phyloP scores from a whole-genome alignment of 2,113 vertebrate species.

The Nothocercus julius region DNA sequence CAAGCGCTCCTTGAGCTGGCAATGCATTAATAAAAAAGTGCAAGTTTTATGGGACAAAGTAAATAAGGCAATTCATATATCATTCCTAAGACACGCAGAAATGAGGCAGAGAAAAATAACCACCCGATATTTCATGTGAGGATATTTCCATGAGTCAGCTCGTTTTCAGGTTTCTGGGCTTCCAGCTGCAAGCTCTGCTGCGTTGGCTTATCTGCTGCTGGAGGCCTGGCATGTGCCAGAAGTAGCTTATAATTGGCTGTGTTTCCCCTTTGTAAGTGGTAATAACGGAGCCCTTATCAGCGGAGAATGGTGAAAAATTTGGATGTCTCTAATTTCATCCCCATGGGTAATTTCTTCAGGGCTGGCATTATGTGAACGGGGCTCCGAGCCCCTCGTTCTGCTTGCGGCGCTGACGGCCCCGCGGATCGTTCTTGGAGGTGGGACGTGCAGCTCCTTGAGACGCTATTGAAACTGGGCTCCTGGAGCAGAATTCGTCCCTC shows the following conservation, averaged over 20 bases:
- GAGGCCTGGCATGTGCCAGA: constrained; percentile 59
- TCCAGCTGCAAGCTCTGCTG: constrained; percentile 53
- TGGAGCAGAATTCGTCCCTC: neutral
- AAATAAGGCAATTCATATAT: constrained; percentile 81
- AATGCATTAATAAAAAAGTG: constrained; percentile 78
- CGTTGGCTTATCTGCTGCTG: constrained; percentile 52
- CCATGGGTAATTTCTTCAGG: constrained; percentile 43
- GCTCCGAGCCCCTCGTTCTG: neutral
- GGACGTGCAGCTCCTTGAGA: neutral
- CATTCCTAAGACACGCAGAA: constrained; percentile 72
- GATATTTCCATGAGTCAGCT: constrained; percentile 80
- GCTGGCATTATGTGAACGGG: neutral
- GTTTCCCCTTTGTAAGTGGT: constrained; percentile 57
- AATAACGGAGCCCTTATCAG: constrained; percentile 65
- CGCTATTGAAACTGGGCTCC: neutral
- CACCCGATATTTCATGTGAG: constrained; percentile 26
- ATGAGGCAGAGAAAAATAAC: constrained; percentile 79
- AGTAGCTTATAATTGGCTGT: constrained; percentile 65
- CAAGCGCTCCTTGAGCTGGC: constrained; percentile 42
- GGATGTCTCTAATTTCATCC: constrained; percentile 67
- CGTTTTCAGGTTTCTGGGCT: constrained; percentile 54
- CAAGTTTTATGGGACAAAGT: constrained; percentile 78
- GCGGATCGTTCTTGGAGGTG: neutral
- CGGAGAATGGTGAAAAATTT: constrained; percentile 55
- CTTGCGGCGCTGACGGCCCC: neutral